Evolutionary conservation across 1,140 invertebrate genomes (phyloP).

Genomic region (Drosophila nannoptera): DNA sequence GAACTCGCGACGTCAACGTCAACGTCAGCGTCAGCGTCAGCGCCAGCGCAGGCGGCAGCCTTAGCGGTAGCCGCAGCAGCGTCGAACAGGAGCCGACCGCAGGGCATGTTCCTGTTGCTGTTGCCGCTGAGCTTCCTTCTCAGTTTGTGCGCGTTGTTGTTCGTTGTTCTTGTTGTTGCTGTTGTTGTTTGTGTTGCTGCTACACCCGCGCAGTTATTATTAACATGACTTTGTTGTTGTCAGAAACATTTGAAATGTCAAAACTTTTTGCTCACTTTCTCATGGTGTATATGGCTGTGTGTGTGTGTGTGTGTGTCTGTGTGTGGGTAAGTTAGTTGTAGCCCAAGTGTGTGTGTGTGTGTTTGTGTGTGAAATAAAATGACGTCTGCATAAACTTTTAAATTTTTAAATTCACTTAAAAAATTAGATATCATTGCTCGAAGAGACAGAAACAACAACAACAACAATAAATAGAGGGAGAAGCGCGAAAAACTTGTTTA

Average conservation of each 20-base stretch:
- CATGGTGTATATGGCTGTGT: neutral
- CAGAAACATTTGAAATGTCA: slow-evolving; percentile 76
- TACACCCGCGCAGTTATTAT: slow-evolving; percentile 67
- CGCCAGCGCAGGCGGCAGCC: slow-evolving; percentile 38
- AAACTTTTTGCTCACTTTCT: slow-evolving; percentile 56
- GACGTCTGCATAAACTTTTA: slow-evolving; percentile 44
- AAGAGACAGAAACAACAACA: too few relatives aligned
- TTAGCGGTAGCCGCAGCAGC: slow-evolving; percentile 58
- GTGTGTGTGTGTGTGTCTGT: slow-evolving; percentile 6
- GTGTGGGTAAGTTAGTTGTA: neutral
- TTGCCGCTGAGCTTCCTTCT: slow-evolving; percentile 13
- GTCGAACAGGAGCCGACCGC: slow-evolving; percentile 55
- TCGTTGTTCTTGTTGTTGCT: slow-evolving; percentile 6
- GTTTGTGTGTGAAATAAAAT: slow-evolving; percentile 24
- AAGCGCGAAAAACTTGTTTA: slow-evolving; percentile 26
- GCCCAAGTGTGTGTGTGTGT: slow-evolving; percentile 13
- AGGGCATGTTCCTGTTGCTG: slow-evolving; percentile 70
- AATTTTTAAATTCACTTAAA: slow-evolving; percentile 76
- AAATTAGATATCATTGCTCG: slow-evolving; percentile 56
- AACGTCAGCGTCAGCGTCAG: neutral
- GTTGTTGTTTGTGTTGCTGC: slow-evolving; percentile 19
- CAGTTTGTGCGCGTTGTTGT: slow-evolving; percentile 3
- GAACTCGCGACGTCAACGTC: slow-evolving; percentile 14
- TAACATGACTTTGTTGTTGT: slow-evolving; percentile 62
- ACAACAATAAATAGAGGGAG: neutral